Percentiles rank a stretch among this genome's conserved stretches.
These are phyloP conservation scores for Lethenteron camtschaticum DNA, from an alignment of 2,113 vertebrate genomes.

Conservation along the genomic window DNA sequence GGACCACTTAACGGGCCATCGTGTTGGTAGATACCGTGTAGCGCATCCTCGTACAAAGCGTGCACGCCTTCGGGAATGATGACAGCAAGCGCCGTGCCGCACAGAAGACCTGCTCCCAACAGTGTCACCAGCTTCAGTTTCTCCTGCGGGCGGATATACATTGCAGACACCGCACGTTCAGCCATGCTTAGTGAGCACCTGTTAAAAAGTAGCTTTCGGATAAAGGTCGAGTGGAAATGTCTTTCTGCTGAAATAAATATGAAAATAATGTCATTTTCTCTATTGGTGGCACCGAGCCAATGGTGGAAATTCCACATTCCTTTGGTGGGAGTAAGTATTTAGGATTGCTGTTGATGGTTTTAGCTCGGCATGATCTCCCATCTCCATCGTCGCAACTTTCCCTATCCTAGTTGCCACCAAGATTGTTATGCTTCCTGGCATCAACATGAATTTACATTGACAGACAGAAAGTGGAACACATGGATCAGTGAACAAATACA, in stretches of 20 bases:
- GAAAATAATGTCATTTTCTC: neutral
- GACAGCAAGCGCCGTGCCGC: slow-evolving; percentile 87
- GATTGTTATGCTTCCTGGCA: no score
- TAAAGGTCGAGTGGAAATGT: neutral
- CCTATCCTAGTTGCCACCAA: no score
- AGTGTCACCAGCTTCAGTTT: slow-evolving; percentile 79
- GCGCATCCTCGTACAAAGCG: slow-evolving; percentile 79
- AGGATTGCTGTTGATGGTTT: no score
- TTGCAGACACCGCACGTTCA: neutral
- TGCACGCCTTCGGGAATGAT: slow-evolving; percentile 95
- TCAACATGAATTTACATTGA: no score
- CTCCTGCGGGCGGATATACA: slow-evolving; percentile 35
- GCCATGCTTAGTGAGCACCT: neutral
- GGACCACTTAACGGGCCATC: no score
- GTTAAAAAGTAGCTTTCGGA: neutral
- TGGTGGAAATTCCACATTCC: no score
- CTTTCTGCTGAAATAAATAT: neutral
- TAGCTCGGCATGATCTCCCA: no score
- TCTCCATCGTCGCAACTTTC: no score
- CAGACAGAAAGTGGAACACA: no score
- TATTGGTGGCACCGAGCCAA: no score
- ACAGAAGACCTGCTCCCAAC: slow-evolving; percentile 77
- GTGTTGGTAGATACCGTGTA: slow-evolving; percentile 32
- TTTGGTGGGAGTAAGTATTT: no score
- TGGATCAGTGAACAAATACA: no score